These are phyloP conservation scores for Hipposideros larvatus DNA, from an alignment of 2,797 vertebrate genomes.

Conservation along the genomic window DNA sequence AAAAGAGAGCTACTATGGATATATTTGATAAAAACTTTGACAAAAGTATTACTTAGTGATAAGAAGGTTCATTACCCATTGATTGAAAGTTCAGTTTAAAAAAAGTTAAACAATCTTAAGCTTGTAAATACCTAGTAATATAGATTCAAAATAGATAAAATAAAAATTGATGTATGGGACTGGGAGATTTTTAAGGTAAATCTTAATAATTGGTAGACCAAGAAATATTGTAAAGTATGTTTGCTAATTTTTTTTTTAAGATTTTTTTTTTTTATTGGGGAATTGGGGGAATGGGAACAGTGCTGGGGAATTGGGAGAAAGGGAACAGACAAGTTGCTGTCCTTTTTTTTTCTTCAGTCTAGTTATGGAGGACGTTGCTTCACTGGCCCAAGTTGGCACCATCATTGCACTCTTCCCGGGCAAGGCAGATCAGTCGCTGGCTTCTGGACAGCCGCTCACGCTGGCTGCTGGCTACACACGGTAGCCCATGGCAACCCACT, in stretches of 20 bases:
- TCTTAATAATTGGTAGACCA: neutral
- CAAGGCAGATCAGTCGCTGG: too few relatives aligned
- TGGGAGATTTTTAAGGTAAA: neutral
- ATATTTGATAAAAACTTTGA: neutral
- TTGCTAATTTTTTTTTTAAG: neutral
- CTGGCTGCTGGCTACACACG: too few relatives aligned
- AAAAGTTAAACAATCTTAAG: neutral
- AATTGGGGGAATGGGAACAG: too few relatives aligned
- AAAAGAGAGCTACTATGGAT: neutral
- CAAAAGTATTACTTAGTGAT: neutral
- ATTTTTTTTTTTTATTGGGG: too few relatives aligned
- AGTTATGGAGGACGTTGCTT: too few relatives aligned
- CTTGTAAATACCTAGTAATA: neutral
- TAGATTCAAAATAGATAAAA: constrained; percentile 25
- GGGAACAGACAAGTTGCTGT: too few relatives aligned
- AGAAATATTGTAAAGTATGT: neutral
- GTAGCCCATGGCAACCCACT: too few relatives aligned
- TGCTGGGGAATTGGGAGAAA: too few relatives aligned
- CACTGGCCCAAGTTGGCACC: too few relatives aligned
- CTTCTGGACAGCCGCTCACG: too few relatives aligned
- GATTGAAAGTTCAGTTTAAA: neutral
- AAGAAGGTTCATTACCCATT: neutral
- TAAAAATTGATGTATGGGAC: neutral
- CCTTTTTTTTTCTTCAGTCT: too few relatives aligned
- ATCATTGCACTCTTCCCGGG: too few relatives aligned